phyloP scores from a whole-genome alignment of 92 coral and sea anemone species.

The Pocillopora grandis region DNA sequence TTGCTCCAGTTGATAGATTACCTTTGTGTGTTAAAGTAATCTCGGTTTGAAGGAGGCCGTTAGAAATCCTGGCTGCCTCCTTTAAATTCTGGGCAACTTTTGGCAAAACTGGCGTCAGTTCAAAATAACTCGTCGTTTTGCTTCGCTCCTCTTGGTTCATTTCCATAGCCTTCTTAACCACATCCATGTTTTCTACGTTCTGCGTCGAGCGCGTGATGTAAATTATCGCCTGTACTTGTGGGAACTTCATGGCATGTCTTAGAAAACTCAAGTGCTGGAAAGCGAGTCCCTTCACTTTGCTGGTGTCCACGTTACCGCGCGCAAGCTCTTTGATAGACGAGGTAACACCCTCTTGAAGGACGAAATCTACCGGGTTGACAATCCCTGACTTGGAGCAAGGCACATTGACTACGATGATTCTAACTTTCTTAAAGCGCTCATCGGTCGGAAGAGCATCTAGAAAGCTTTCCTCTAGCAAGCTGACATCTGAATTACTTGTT shows the following conservation, averaged over 20 bases:
- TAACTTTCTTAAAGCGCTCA: slow-evolving; percentile 84
- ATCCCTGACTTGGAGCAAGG: slow-evolving; percentile 93
- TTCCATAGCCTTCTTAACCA: slow-evolving; percentile 80
- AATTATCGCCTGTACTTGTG: slow-evolving; percentile 76
- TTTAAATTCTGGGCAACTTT: slow-evolving; percentile 70
- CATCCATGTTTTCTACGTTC: slow-evolving; percentile 82
- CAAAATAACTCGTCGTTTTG: slow-evolving; percentile 62
- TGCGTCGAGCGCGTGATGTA: slow-evolving; percentile 83
- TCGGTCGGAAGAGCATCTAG: slow-evolving; percentile 84
- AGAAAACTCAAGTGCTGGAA: slow-evolving; percentile 85
- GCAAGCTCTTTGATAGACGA: slow-evolving; percentile 85
- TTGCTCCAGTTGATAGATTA: not conserved
- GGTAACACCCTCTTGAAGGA: slow-evolving; percentile 93
- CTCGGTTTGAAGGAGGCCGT: slow-evolving; percentile 45
- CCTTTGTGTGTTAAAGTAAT: slow-evolving; percentile 55
- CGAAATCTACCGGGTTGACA: slow-evolving; percentile 93
- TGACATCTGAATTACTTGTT: slow-evolving; percentile 70
- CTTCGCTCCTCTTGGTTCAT: slow-evolving; percentile 70
- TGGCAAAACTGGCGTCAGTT: slow-evolving; percentile 74
- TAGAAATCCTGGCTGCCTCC: slow-evolving; percentile 38
- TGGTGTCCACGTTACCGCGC: slow-evolving; percentile 64
- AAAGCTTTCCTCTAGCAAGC: slow-evolving; percentile 78
- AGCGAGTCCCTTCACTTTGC: slow-evolving; percentile 81
- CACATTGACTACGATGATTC: slow-evolving; percentile 83
- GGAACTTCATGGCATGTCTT: slow-evolving; percentile 93